Evolutionary conservation across 37 sponge, comb jelly and placozoan genomes (phyloP).

Genomic region (Hexactinellida sp.): DNA sequence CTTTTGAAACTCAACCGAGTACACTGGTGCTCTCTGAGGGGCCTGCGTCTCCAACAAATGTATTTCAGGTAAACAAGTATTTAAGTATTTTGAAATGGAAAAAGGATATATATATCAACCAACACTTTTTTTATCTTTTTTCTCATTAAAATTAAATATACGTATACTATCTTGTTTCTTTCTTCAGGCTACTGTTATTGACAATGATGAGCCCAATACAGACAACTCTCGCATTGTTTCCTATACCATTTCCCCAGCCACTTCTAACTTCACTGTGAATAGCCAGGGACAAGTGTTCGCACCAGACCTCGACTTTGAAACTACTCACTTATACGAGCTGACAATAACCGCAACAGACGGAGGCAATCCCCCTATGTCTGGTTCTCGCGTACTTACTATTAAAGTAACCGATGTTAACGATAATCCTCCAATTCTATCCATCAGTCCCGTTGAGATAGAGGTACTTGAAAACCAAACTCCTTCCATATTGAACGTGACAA

Average conservation of each 20-base stretch:
- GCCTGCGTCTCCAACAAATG: neutral
- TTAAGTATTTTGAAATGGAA: no score
- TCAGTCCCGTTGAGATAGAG: neutral
- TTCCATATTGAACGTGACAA: neutral
- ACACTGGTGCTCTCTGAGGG: neutral
- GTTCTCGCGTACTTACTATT: slow-evolving; percentile 15
- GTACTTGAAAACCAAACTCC: slow-evolving; percentile 9
- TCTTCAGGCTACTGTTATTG: neutral
- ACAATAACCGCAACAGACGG: slow-evolving; percentile 33
- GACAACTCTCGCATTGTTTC: neutral
- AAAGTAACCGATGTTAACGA: slow-evolving; percentile 38
- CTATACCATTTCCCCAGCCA: neutral
- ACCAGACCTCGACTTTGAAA: slow-evolving; percentile 35
- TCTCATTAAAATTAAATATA: no score
- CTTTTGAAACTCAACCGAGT: neutral
- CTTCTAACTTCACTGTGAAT: neutral
- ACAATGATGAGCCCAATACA: neutral
- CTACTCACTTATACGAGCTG: slow-evolving; percentile 7
- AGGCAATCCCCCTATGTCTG: slow-evolving; percentile 24
- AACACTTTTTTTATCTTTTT: no score
- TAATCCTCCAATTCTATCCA: slow-evolving; percentile 25
- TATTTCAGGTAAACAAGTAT: neutral
- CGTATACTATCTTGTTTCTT: neutral
- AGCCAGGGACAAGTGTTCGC: neutral
- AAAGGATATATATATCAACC: no score